A percentile compares a stretch with the other conserved stretches of the same genome.
These are phyloP conservation scores for Tor tambroides DNA, from an alignment of 2,113 vertebrate species.

Conservation along the genomic window DNA sequence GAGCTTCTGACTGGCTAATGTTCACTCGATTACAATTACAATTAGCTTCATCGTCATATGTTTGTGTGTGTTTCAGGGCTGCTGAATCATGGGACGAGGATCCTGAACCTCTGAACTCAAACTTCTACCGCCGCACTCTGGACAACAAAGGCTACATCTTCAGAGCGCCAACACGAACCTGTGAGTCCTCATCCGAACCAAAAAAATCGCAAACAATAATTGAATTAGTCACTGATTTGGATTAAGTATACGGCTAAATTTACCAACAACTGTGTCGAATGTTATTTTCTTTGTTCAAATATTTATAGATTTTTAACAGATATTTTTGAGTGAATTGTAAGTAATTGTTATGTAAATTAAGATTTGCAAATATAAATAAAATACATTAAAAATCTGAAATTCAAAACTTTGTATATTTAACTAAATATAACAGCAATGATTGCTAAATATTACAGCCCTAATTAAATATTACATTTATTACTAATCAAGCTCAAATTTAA, in stretches of 20 bases:
- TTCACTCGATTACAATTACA: not conserved
- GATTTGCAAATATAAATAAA: too few relatives aligned
- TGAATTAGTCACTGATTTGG: not conserved
- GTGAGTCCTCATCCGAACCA: conserved; percentile 74
- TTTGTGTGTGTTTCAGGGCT: conserved; percentile 75
- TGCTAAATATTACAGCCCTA: too few relatives aligned
- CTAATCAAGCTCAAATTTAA: too few relatives aligned
- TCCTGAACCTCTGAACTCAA: conserved; percentile 92
- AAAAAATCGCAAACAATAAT: not conserved
- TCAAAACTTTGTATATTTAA: too few relatives aligned
- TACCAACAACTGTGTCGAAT: not conserved
- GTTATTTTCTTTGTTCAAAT: not conserved
- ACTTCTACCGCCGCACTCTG: conserved; percentile 92
- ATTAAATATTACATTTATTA: too few relatives aligned
- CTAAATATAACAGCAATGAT: too few relatives aligned
- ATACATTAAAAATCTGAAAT: too few relatives aligned
- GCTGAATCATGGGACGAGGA: conserved; percentile 94
- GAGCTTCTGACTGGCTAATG: not conserved
- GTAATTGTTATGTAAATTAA: not conserved
- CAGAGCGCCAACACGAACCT: conserved; percentile 82
- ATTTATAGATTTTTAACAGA: not conserved
- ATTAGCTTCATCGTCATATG: too few relatives aligned
- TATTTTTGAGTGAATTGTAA: not conserved
- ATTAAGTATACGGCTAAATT: not conserved
- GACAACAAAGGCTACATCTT: conserved; percentile 96